Conservation (phyloP, 2,888 invertebrate species). For the Hirudinaria manillensis region DNA sequence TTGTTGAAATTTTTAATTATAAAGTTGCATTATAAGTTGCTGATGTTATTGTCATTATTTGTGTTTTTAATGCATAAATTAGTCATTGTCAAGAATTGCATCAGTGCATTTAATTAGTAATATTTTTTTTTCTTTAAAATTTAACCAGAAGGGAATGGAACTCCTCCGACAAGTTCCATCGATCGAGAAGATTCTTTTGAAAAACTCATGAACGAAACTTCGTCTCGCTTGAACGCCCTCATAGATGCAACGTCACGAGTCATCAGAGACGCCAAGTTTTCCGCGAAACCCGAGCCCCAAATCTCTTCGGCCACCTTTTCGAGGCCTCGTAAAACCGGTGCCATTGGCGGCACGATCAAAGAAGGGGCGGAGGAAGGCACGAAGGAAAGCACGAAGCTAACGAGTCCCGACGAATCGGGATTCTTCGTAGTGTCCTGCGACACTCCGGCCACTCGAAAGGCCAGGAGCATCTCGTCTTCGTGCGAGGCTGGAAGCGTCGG, state of each 20-base stretch:
- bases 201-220: constrained; percentile 28
- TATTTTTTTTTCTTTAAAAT: too few species aligned
- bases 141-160: too few species aligned
- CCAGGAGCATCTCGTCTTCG: background rate
- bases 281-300: background rate
- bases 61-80: too few species aligned
- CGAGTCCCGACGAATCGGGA: background rate
- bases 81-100: too few species aligned
- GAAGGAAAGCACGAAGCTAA: background rate
- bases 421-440: constrained; percentile 27
- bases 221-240: constrained; percentile 26
- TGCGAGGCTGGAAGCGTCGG: background rate
- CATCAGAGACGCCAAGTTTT: constrained; percentile 15
- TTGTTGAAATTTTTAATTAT: too few species aligned
- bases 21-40: too few species aligned
- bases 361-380: background rate
- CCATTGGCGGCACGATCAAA: background rate
- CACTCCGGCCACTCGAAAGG: constrained; percentile 23
- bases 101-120: too few species aligned
- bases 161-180: background rate
- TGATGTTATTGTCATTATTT: too few species aligned
- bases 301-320: background rate
- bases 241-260: constrained; percentile 26
- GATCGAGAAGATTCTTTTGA: constrained; percentile 28
- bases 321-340: background rate